Conservation (phyloP, 2,888 invertebrate species). For the Anthophora plumipes region DNA sequence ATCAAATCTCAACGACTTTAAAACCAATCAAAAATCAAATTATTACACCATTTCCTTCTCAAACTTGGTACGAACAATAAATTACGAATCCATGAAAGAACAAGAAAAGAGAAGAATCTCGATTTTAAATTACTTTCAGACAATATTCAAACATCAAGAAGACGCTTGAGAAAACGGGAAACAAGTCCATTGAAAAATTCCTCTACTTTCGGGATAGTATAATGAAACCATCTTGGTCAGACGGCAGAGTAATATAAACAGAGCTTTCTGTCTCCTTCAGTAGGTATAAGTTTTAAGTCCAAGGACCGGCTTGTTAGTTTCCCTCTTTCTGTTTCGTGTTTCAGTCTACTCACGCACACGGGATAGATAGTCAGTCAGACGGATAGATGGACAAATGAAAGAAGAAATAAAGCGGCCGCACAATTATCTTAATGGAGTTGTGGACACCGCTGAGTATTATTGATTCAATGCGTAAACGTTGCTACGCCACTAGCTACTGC, state of each 20-base stretch:
- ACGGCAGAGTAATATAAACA: conserved; percentile 21
- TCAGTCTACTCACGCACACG: conserved; percentile 10
- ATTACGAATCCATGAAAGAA: neutral
- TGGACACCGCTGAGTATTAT: conserved; percentile 79
- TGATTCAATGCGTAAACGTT: conserved; percentile 69
- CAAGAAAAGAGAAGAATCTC: neutral
- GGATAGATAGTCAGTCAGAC: conserved; percentile 41
- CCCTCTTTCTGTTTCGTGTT: conserved; percentile 17
- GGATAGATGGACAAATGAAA: conserved; percentile 56
- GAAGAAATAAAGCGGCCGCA: conserved; percentile 66
- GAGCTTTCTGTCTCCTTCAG: neutral
- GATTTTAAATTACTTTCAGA: conserved; percentile 15
- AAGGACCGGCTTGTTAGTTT: conserved; percentile 19
- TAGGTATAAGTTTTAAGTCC: conserved; percentile 13
- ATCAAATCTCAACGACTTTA: too few species aligned
- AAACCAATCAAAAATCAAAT: neutral
- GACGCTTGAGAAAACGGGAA: conserved; percentile 1
- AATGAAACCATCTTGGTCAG: conserved; percentile 17
- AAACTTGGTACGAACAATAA: neutral
- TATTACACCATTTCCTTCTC: neutral
- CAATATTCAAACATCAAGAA: neutral
- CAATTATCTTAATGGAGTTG: conserved; percentile 84
- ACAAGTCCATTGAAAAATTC: conserved; percentile 8
- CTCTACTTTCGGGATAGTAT: neutral
- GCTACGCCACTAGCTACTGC: conserved; percentile 22